These are phyloP conservation scores for Helicolenus hilgendorfi DNA, from an alignment of 2,797 vertebrate species.

Conservation along the genomic window DNA sequence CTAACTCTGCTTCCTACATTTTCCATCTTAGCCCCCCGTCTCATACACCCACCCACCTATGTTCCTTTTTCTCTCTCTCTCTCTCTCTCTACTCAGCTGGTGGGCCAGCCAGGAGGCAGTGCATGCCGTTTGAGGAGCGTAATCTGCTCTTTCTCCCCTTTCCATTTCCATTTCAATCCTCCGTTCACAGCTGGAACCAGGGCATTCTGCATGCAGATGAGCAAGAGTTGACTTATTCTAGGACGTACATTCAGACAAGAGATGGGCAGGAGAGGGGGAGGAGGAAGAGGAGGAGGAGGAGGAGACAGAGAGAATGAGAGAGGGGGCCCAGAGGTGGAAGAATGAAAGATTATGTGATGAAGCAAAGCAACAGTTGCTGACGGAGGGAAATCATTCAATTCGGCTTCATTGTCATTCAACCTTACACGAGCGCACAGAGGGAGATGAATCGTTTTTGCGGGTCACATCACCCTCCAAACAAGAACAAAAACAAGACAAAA, in stretches of 20 bases:
- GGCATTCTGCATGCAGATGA: constrained; percentile 85
- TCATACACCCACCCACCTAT: constrained; percentile 9
- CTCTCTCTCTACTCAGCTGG: constrained; percentile 61
- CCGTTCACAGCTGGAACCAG: constrained; percentile 86
- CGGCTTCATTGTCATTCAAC: constrained; percentile 19
- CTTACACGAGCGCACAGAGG: background rate
- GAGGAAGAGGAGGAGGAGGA: background rate
- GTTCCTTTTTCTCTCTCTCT: background rate
- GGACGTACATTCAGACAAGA: constrained; percentile 14
- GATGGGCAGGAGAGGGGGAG: background rate
- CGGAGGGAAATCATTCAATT: constrained; percentile 21
- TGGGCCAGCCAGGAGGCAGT: constrained; percentile 73
- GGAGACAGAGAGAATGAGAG: background rate
- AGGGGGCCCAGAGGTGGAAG: background rate
- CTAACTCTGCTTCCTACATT: constrained; percentile 27
- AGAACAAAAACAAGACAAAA: background rate
- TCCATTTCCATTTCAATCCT: constrained; percentile 90
- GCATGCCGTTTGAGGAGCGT: constrained; percentile 59
- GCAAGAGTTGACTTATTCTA: constrained; percentile 49
- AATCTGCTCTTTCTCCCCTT: constrained; percentile 78
- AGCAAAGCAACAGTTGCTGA: constrained; percentile 46
- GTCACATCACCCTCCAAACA: constrained; percentile 4
- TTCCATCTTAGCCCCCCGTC: constrained; percentile 1
- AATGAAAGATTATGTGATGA: constrained; percentile 41
- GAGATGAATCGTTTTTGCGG: background rate